Conservation (phyloP, 2,797 vertebrate genomes). For the Rhinoraja longicauda region DNA sequence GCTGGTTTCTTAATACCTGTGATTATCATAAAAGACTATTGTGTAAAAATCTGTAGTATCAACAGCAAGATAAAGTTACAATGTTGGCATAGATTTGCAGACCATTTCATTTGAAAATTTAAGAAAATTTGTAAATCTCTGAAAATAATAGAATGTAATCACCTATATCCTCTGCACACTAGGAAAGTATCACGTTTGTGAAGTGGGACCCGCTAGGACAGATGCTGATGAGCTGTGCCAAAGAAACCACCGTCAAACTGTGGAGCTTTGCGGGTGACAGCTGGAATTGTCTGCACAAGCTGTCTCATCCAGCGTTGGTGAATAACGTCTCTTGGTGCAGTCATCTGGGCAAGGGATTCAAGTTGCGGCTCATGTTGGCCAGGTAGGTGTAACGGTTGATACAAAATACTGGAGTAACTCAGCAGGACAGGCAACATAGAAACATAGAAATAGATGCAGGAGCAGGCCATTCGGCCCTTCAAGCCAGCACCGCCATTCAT, state of each 20-base stretch:
- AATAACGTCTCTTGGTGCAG: slow-evolving; percentile 85
- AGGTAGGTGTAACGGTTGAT: slow-evolving; percentile 72
- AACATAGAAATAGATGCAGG: too few relatives aligned
- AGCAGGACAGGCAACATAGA: too few relatives aligned
- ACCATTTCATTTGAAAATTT: not conserved
- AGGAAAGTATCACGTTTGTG: slow-evolving; percentile 82
- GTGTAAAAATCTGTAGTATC: not conserved
- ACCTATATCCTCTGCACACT: slow-evolving; percentile 31
- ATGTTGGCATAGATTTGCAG: not conserved
- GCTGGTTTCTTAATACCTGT: not conserved
- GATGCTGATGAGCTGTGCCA: slow-evolving; percentile 85
- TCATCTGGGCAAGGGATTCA: slow-evolving; percentile 67
- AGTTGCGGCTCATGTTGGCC: slow-evolving; percentile 73
- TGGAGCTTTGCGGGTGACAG: slow-evolving; percentile 69
- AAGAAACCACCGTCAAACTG: slow-evolving; percentile 86
- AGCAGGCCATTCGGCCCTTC: too few relatives aligned
- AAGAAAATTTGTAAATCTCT: not conserved
- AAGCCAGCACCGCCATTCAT: too few relatives aligned
- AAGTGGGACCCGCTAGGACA: slow-evolving; percentile 84
- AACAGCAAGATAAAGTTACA: not conserved
- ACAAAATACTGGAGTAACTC: too few relatives aligned
- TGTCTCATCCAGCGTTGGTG: slow-evolving; percentile 74
- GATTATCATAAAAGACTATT: not conserved
- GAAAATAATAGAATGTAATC: not conserved
- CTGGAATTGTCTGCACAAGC: slow-evolving; percentile 75